Evolutionary conservation across 2,797 vertebrate genomes (phyloP), one percentile per base, ranked within the genome.

Genomic region (Rachycentron canadum): DNA sequence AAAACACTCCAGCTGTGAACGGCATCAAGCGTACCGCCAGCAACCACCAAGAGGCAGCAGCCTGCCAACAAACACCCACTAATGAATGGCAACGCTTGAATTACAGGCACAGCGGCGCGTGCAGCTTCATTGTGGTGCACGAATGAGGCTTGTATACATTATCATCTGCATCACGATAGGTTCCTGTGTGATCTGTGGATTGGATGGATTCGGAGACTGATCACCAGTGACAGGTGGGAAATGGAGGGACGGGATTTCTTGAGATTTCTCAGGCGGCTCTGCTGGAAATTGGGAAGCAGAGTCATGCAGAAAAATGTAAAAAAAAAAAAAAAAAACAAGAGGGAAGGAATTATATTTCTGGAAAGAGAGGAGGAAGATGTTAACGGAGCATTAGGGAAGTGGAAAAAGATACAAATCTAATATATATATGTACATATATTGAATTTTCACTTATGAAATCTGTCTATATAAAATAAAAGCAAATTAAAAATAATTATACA

Each of bases 41-140:
- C 69, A 69, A 75, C 87, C 88, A 82, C 88, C 64, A 23, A 85
- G 83, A 86, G 83, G 86, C 89, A 89, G 83, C 88, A 87, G 84
- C 76, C 79, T 69, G 84, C 86, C 81, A 83, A 79, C 76, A 73
- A 82, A 86, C 74, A 57, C 23, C 63, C 73, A 32, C 82, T 85
- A 83, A 90, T 81, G 85, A 87, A 87, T 50, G 61, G 56, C 70
- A 58, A 23, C 21, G 76, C 66, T 57, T 7, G 71, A 78, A 75
- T 80, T 53, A 66, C 57, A 83, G 69, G 71, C 62, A 82, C 30
- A 61, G 30, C 32, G 69, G 70, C 45, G 38, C 57, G 45, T 0
- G 4, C 11, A 66, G 63, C 67, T 62, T 64, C 7, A 19, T 70
- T 77, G 53, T 58, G 79, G 50, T 45, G 73, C 60, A 45, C 32